Conservation (phyloP, 2,888 invertebrate species). For the Atethmia centrago region DNA sequence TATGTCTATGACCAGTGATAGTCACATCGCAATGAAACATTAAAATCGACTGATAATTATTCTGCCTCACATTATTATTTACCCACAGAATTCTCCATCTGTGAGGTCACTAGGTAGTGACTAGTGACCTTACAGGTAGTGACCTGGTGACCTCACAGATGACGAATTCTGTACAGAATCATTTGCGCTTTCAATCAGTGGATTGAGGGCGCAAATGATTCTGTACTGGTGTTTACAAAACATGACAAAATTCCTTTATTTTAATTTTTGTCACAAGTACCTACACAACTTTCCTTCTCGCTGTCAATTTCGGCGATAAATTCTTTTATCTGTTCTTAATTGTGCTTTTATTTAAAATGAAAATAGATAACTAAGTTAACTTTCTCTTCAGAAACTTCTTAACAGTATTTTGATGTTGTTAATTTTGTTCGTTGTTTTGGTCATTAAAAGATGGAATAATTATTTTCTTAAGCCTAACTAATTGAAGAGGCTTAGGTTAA, state of each 20-base stretch:
- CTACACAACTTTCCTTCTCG: slow-evolving; percentile 37
- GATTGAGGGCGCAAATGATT: slow-evolving; percentile 17
- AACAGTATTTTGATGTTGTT: slow-evolving; percentile 39
- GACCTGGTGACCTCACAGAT: no score
- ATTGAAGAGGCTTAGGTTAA: slow-evolving; percentile 17
- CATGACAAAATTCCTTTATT: slow-evolving; percentile 25
- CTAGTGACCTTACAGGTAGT: no score
- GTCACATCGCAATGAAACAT: background rate
- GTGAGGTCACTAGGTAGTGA: slow-evolving; percentile 25
- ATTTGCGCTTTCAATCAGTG: no score
- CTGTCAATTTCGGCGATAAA: slow-evolving; percentile 53
- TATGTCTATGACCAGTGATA: background rate
- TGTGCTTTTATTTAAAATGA: slow-evolving; percentile 51
- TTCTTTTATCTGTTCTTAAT: slow-evolving; percentile 57
- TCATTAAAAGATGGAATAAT: slow-evolving; percentile 26
- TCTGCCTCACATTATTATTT: background rate
- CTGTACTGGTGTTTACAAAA: slow-evolving; percentile 29
- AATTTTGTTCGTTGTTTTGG: slow-evolving; percentile 35
- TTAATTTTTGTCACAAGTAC: slow-evolving; percentile 22
- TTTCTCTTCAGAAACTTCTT: slow-evolving; percentile 39
- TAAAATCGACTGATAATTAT: background rate
- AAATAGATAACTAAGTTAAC: slow-evolving; percentile 43
- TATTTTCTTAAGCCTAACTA: slow-evolving; percentile 10
- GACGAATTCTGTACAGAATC: no score
- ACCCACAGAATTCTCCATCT: background rate